phyloP scores from a whole-genome alignment of 2,113 vertebrate genomes.

The Actenoides lindsayi region DNA sequence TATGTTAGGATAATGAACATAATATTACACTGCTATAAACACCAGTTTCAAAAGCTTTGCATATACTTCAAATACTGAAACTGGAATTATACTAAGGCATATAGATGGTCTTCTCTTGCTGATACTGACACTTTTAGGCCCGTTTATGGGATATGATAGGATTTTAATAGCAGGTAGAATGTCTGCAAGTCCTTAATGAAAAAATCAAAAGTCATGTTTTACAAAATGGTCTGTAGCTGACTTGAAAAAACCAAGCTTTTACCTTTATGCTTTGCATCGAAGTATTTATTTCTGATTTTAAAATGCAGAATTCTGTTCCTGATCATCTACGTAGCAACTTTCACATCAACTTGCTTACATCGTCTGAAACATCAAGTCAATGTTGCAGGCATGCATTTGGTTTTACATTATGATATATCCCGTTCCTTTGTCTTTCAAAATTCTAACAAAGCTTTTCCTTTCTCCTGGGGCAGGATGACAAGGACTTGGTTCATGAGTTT shows the following conservation, averaged over 20 bases:
- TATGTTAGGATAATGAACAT: neutral
- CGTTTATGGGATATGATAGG: neutral
- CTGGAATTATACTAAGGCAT: neutral
- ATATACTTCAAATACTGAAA: neutral
- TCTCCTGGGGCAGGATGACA: conserved; percentile 88
- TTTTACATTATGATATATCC: neutral
- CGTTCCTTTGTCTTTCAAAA: neutral
- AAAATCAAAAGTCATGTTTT: neutral
- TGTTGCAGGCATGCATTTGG: neutral
- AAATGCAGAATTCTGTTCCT: neutral
- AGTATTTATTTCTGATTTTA: neutral
- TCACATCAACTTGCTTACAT: neutral
- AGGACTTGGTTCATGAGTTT: conserved; percentile 98
- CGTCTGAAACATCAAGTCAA: neutral
- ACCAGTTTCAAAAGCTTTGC: neutral
- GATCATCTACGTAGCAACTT: neutral
- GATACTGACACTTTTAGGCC: neutral
- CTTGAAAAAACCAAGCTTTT: no score
- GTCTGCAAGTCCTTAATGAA: neutral
- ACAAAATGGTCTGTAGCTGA: neutral
- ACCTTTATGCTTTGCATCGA: neutral
- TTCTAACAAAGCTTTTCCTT: neutral
- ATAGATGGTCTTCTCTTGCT: neutral
- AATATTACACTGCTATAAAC: neutral
- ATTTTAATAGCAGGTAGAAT: neutral